These are phyloP conservation scores for Catharus minimus DNA, from an alignment of 2,113 vertebrate genomes.

Conservation along the genomic window DNA sequence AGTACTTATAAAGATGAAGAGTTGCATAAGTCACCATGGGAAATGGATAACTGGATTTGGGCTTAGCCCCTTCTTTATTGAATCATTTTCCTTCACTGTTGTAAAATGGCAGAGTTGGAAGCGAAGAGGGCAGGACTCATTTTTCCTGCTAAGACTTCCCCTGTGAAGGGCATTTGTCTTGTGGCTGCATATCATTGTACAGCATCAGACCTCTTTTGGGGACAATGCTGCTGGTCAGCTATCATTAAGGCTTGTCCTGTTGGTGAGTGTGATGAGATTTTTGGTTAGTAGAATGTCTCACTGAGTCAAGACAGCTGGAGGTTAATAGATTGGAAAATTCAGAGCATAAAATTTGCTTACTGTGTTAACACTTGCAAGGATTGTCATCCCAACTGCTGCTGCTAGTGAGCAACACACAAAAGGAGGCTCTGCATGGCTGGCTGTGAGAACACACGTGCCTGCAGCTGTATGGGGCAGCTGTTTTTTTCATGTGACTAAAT, in stretches of 20 bases:
- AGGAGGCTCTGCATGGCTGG: neutral
- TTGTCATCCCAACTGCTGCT: neutral
- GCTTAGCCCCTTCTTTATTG: neutral
- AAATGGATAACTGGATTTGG: neutral
- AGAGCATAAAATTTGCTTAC: neutral
- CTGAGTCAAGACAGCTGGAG: neutral
- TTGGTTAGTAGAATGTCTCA: neutral
- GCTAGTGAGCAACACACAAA: neutral
- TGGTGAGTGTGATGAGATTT: neutral
- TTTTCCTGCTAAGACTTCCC: neutral
- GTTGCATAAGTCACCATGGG: neutral
- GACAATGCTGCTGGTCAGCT: neutral
- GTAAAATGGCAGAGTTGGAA: neutral
- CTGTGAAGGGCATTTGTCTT: neutral
- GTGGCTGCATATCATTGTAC: neutral
- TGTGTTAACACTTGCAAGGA: neutral
- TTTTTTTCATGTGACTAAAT: neutral
- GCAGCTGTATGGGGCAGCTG: neutral
- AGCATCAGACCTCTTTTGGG: neutral
- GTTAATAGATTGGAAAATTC: neutral
- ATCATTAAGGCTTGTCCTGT: neutral
- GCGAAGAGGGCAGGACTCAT: neutral
- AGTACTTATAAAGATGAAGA: neutral
- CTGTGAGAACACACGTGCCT: neutral
- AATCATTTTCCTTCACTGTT: neutral